Evolutionary conservation across 64 coral and sea anemone genomes (phyloP).

Genomic region (Montipora efflorescens): DNA sequence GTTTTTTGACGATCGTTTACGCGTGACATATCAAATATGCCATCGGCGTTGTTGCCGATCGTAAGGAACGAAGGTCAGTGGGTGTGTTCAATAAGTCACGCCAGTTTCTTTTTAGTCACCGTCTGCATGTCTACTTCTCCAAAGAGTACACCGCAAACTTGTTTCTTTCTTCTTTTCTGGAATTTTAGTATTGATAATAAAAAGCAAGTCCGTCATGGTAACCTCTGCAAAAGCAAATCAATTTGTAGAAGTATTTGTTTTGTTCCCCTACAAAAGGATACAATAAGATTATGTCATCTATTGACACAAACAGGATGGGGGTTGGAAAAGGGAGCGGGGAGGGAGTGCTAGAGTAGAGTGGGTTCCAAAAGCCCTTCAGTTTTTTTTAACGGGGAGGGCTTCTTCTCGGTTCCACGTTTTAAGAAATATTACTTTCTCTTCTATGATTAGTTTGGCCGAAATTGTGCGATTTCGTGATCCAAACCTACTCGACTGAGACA

Average conservation of each 20-base stretch:
- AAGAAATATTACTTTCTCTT: not conserved
- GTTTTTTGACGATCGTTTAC: conserved; percentile 32
- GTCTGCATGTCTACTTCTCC: not conserved
- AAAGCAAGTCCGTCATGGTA: not conserved
- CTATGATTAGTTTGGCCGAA: not conserved
- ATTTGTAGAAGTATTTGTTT: conserved; percentile 11
- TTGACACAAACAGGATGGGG: not conserved
- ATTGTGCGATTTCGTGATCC: not conserved
- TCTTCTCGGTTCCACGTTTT: not conserved
- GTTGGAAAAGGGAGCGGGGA: not conserved
- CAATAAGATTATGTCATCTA: not conserved
- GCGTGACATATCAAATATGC: conserved; percentile 19
- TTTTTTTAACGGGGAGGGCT: not conserved
- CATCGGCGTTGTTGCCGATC: not conserved
- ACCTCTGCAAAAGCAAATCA: conserved; percentile 6
- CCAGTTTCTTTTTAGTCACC: conserved; percentile 15
- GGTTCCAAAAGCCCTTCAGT: not conserved
- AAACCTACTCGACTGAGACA: conserved; percentile 3
- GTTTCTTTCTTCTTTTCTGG: too few relatives aligned
- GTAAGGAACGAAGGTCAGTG: not conserved
- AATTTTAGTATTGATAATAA: not conserved
- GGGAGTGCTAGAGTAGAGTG: not conserved
- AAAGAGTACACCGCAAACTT: not conserved
- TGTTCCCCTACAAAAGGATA: conserved; percentile 17
- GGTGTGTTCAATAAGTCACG: not conserved